Evolutionary conservation across 2,797 vertebrate genomes (phyloP).

Genomic region (Helostoma temminkii): DNA sequence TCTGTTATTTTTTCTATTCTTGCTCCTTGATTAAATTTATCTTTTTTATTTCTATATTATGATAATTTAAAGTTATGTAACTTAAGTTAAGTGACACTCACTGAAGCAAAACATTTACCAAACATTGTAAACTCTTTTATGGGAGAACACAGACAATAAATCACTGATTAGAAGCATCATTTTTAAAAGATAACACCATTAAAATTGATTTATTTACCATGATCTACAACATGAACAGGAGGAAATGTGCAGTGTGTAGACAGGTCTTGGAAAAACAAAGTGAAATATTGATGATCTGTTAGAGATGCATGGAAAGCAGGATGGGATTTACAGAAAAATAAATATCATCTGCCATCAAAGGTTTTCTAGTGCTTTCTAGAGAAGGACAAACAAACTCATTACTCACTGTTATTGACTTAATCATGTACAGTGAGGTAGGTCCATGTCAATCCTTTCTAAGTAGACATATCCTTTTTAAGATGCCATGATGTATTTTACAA

Average conservation of each 20-base stretch:
- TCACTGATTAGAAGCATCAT: not conserved
- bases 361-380: constrained; percentile 16
- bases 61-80: not conserved
- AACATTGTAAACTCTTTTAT: not conserved
- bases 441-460: too few relatives aligned
- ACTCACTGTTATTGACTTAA: constrained; percentile 33
- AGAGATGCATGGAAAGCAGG: constrained; percentile 36
- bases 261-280: constrained; percentile 31
- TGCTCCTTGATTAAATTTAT: not conserved
- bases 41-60: not conserved
- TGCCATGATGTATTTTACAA: constrained; percentile 87
- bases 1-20: too few relatives aligned
- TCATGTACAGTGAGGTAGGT: constrained; percentile 10
- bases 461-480: constrained; percentile 65
- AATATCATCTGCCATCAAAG: constrained; percentile 18
- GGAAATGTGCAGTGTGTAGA: constrained; percentile 29
- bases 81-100: not conserved
- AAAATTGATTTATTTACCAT: constrained; percentile 59
- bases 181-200: constrained; percentile 17
- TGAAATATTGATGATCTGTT: constrained; percentile 39
- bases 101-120: too few relatives aligned
- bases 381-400: constrained; percentile 24
- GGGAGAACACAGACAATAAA: not conserved
- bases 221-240: constrained; percentile 43
- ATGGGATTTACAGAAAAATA: constrained; percentile 45